Base-by-base conservation (phyloP, 1,140 invertebrate species). In the Matsumurasca onukii region DNA sequence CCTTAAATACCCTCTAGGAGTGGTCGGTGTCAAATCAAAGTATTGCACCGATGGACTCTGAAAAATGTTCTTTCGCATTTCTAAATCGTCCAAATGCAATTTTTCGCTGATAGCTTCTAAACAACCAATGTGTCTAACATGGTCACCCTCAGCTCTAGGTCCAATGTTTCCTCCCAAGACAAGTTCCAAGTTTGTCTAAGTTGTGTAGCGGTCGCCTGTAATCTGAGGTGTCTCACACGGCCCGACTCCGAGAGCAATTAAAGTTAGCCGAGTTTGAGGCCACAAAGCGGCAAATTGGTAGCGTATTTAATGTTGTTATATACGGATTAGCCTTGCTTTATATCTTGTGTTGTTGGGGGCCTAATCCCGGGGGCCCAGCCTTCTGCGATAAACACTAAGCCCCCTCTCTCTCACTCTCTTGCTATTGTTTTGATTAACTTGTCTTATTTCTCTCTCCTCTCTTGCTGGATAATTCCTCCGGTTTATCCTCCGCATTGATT, bases 261-360 rank as follows among this genome's bases (percentile, higher is more conserved):
- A 59, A 59, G 55, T 59, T 59, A 59, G 15, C 22, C 30, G 25
- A 29, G 55, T n/a, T 24, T 25, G 55, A 29, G 25, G 22, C 66
- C 49, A 55, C 66, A 55, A 52, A 27, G 66, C 66, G 66, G 66
- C 66, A 67, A 67, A 67, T 67, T 67, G 66, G 25, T 55, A 20
- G 49, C 66, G 66, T 67, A 67, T 67, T 67, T 67, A 67, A 67
- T 67, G 66, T 67, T 67, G 66, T 67, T 67, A 67, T 67, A 67
- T 67, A 67, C 49, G 66, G 66, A 67, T 67, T 67, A 67, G 66
- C 39, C 51, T 52, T 55, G 66, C 66, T 67, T 67, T 67, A 67
- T 67, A 67, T 67, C 66, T 63, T 63, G 30, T 63, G 30, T 67
- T 67, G 34, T 49, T 57, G 31, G 55, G 55, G 55, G 3, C 24